phyloP scores from a whole-genome alignment of 2,113 vertebrate genomes.

The Ovis aries region DNA sequence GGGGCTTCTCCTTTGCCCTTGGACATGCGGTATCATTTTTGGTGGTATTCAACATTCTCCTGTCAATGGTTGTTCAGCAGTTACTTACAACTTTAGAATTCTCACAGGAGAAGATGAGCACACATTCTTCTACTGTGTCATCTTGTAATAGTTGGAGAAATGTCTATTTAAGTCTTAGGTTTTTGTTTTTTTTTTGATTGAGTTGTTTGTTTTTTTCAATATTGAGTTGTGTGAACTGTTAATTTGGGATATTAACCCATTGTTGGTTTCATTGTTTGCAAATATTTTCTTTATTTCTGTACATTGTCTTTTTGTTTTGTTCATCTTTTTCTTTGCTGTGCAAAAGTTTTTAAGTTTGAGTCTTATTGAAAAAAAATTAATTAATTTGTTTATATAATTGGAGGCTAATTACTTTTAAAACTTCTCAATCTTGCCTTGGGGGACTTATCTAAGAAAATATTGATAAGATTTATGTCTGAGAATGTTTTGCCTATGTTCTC shows the following conservation, averaged over 20 bases:
- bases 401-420: not conserved
- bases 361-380: not conserved
- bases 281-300: not conserved
- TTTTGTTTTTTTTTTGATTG: not conserved
- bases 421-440: not conserved
- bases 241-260: not conserved
- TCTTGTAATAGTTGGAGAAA: not conserved
- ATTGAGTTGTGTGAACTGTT: not conserved
- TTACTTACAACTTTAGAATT: not conserved
- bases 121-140: not conserved
- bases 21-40: not conserved
- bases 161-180: not conserved
- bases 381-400: not conserved
- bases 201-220: not conserved
- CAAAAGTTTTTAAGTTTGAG: not conserved
- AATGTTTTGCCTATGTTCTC: not conserved
- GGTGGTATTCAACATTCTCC: not conserved
- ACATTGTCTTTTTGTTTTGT: not conserved
- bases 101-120: not conserved
- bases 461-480: not conserved
- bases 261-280: not conserved
- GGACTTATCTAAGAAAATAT: not conserved
- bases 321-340: not conserved
- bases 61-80: not conserved
- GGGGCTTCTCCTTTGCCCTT: not conserved